Percentiles rank a stretch among this genome's conserved stretches.
These are phyloP conservation scores for Ooceraea biroi DNA, from an alignment of 1,140 invertebrate genomes.

Conservation along the genomic window DNA sequence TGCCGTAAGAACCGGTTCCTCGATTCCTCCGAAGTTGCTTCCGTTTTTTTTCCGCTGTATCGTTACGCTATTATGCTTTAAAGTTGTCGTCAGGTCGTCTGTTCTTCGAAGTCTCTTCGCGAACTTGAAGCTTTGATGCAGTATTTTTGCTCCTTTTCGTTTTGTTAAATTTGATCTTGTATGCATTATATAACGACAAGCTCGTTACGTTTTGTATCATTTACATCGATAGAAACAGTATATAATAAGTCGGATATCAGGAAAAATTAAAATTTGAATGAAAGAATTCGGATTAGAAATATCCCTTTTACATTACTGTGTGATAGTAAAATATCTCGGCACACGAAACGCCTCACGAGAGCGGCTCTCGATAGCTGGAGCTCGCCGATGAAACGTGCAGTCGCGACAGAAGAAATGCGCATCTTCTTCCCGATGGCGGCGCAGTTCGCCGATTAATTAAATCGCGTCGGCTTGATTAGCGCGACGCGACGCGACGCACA, in stretches of 20 bases:
- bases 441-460: conserved; percentile 54
- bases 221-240: no score
- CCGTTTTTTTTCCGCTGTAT: conserved; percentile 16
- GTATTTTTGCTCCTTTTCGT: no score
- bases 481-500: conserved; percentile 47
- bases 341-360: background rate
- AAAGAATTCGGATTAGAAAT: no score
- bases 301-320: no score
- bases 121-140: no score
- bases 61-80: conserved; percentile 39
- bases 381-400: conserved; percentile 13
- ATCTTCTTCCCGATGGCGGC: background rate
- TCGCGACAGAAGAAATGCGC: background rate
- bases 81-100: conserved; percentile 5
- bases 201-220: no score
- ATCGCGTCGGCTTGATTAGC: conserved; percentile 54
- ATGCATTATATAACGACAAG: no score
- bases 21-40: conserved; percentile 35
- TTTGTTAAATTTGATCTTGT: no score
- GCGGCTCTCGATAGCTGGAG: background rate
- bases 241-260: no score
- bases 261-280: no score
- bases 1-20: conserved; percentile 51
- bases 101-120: no score
- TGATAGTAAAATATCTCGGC: no score